phyloP scores from a whole-genome alignment of 1,140 invertebrate genomes.

The Triops longicaudatus region DNA sequence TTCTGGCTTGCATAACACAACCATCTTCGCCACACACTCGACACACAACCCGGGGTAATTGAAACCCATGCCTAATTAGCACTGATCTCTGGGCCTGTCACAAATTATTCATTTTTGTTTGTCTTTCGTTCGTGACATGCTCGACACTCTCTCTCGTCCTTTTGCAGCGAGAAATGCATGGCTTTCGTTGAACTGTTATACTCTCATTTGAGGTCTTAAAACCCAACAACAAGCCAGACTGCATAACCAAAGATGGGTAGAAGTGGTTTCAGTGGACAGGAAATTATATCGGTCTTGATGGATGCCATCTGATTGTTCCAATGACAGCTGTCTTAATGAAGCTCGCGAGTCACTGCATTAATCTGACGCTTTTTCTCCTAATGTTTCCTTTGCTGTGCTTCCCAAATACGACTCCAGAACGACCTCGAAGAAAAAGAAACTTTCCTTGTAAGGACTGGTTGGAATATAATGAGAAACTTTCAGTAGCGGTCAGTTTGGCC shows the following conservation, averaged over 20 bases:
- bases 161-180: not conserved
- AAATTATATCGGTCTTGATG: not conserved
- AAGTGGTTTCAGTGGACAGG: not conserved
- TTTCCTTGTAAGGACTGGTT: not conserved
- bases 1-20: not conserved
- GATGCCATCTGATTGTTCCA: not conserved
- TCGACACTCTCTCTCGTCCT: too few species aligned
- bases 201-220: not conserved
- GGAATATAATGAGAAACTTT: not conserved
- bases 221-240: not conserved
- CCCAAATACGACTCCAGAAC: not conserved
- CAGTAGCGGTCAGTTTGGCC: not conserved
- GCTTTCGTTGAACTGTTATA: not conserved
- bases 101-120: conserved; percentile 10
- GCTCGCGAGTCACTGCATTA: not conserved
- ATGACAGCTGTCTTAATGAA: conserved; percentile 8
- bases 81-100: not conserved
- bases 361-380: not conserved
- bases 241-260: not conserved
- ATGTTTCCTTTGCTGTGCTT: not conserved
- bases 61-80: not conserved
- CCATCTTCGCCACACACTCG: not conserved
- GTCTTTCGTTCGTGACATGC: not conserved
- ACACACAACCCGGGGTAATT: not conserved
- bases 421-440: not conserved